Base-by-base conservation (phyloP, 2,888 invertebrate species). In the Tiliacea citrago region DNA sequence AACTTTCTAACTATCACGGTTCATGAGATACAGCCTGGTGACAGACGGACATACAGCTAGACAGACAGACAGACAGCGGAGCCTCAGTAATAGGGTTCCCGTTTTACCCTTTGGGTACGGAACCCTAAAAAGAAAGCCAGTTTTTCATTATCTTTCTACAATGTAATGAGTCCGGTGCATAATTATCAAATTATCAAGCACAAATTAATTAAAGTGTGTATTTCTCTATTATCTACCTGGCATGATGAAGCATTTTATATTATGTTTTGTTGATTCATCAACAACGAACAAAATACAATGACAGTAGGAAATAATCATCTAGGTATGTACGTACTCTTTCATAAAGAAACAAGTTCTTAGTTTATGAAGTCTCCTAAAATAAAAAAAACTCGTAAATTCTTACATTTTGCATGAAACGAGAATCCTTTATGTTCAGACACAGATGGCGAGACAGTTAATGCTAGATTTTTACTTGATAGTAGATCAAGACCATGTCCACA, bases 141-240 rank as follows among this genome's bases (percentile, higher is more conserved):
- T 68, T 57, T 60, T 65, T 75, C 49, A 13, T 21, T 35, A 60
- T 42, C 13, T 39, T 35, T 39, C 18, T 58, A 35, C 63, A 49
- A 53, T 60, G n/a, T 35, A 65, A 61, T 35, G 29, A 74, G 24
- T 57, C 21, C 29, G 51, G 18, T 74, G 55, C 39, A 49, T 65
- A 58, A 45, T 68, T 75, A 60, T 68, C 58, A 58, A 67, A 55
- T 73, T 45, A 73, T 45, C 12, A 51, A 45, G n/a, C n/a, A 21
- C 16, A 51, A 29, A 75, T 68, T 21, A 60, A 62, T 79, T 57
- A 49, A 61, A 55, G 42, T 75, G 5, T 73, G 53, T 60, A 60
- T 55, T 49, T 80, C 16, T 81, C 35, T 49, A 74, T 61, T 74
- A 70, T 71, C 42, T 66, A 61, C 24, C 16, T 74, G 42, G 49